These are phyloP conservation scores for Poeciliopsis presidionis DNA, from an alignment of 2,797 vertebrate genomes.

Conservation along the genomic window DNA sequence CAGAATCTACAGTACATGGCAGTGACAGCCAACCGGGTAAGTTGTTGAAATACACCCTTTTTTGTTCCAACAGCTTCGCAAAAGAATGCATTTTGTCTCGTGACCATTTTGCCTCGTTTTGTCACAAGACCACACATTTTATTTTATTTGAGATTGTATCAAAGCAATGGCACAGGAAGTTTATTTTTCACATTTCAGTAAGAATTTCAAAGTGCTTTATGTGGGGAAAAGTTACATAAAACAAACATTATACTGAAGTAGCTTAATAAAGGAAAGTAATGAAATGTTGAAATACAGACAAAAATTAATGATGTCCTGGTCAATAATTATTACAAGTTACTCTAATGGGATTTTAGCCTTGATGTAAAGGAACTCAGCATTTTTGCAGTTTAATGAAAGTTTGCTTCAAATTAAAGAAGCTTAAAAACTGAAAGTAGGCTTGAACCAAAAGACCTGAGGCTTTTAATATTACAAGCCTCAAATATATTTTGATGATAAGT, in stretches of 20 bases:
- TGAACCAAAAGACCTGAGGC: not conserved
- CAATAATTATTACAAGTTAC: not conserved
- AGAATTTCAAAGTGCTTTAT: not conserved
- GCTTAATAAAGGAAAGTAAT: not conserved
- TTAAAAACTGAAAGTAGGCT: not conserved
- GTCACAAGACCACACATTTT: not conserved
- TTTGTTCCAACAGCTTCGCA: not conserved
- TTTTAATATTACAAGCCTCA: not conserved
- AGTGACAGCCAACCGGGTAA: conserved; percentile 92
- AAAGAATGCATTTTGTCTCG: not conserved
- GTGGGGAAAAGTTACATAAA: not conserved
- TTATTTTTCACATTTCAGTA: not conserved
- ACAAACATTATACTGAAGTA: not conserved
- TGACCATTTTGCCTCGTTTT: not conserved
- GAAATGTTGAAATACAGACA: not conserved
- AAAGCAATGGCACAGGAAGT: not conserved
- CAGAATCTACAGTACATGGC: conserved; percentile 96
- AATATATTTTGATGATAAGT: not conserved
- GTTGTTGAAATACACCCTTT: conserved; percentile 31
- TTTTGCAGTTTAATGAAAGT: not conserved
- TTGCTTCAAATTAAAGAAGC: not conserved
- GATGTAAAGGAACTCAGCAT: not conserved
- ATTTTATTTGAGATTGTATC: not conserved
- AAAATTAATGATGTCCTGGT: not conserved
- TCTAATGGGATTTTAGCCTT: not conserved